phyloP scores from a whole-genome alignment of 30 jellyfish, hydroid and myxozoan genomes.

The Sanderia malayensis region DNA sequence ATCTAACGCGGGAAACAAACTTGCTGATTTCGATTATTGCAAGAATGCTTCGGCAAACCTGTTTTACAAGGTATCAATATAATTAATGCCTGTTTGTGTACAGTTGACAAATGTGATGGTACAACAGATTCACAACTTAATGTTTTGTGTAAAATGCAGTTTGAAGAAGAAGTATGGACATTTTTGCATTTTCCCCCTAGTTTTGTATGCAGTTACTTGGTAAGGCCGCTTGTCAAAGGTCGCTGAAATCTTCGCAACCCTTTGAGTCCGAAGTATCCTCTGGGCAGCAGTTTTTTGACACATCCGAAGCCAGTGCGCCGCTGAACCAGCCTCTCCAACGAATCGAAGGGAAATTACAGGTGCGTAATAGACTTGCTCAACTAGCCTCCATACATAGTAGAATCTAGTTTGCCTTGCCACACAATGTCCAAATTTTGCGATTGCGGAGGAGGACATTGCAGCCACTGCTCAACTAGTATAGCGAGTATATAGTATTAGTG shows the following conservation, averaged over 20 bases:
- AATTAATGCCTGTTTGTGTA: too few relatives aligned
- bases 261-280: slow-evolving; percentile 33
- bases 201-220: slow-evolving; percentile 25
- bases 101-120: too few relatives aligned
- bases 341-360: slow-evolving; percentile 61
- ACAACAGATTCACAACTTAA: too few relatives aligned
- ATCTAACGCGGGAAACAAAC: slow-evolving; percentile 49
- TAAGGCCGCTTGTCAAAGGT: neutral
- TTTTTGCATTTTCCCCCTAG: neutral
- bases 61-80: slow-evolving; percentile 58
- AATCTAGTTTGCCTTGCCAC: too few relatives aligned
- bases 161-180: too few relatives aligned
- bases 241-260: neutral
- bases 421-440: too few relatives aligned
- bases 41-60: slow-evolving; percentile 38
- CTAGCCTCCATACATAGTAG: too few relatives aligned
- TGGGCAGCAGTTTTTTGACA: slow-evolving; percentile 41
- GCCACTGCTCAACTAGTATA: too few relatives aligned
- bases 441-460: too few relatives aligned
- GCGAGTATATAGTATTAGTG: too few relatives aligned
- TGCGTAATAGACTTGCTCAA: neutral
- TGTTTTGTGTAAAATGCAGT: too few relatives aligned
- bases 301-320: slow-evolving; percentile 21
- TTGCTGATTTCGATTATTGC: slow-evolving; percentile 47
- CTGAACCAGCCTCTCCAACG: slow-evolving; percentile 34